Evolutionary conservation across 2,888 invertebrate genomes (phyloP).

Genomic region (Mesoligia furuncula): DNA sequence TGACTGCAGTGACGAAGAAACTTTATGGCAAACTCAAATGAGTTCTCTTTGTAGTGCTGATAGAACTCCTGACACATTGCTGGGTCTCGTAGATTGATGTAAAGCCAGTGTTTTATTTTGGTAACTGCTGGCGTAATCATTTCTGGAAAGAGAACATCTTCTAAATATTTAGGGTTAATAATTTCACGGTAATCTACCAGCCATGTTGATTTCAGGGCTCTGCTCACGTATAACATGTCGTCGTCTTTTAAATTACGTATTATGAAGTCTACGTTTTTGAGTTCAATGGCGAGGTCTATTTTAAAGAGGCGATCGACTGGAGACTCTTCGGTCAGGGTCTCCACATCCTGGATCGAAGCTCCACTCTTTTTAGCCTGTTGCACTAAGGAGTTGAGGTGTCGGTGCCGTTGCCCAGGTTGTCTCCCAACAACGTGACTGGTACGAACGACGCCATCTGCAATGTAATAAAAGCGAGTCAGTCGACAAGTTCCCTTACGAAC

Average conservation of each 20-base stretch:
- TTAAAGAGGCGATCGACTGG: slow-evolving; percentile 79
- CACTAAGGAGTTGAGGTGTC: slow-evolving; percentile 73
- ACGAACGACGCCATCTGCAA: slow-evolving; percentile 67
- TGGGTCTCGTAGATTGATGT: slow-evolving; percentile 66
- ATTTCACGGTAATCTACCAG: slow-evolving; percentile 73
- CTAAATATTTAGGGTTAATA: slow-evolving; percentile 77
- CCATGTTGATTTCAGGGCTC: slow-evolving; percentile 79
- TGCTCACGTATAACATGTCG: slow-evolving; percentile 81
- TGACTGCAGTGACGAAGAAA: slow-evolving; percentile 75
- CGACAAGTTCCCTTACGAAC: too few relatives aligned
- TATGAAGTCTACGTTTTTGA: slow-evolving; percentile 75
- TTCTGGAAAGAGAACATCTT: slow-evolving; percentile 74
- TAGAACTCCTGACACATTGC: slow-evolving; percentile 76
- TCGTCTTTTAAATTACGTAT: slow-evolving; percentile 76
- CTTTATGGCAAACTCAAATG: slow-evolving; percentile 72
- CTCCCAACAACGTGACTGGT: slow-evolving; percentile 72
- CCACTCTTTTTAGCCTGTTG: slow-evolving; percentile 51
- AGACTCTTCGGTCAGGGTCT: slow-evolving; percentile 66
- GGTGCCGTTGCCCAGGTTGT: slow-evolving; percentile 76
- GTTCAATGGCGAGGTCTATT: slow-evolving; percentile 79
- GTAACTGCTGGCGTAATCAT: slow-evolving; percentile 77
- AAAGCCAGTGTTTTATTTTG: slow-evolving; percentile 77
- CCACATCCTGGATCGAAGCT: slow-evolving; percentile 52
- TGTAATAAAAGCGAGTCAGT: background rate
- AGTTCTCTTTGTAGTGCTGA: slow-evolving; percentile 70